Conservation (phyloP, 2,113 vertebrate genomes). For the Cygnus atratus region DNA sequence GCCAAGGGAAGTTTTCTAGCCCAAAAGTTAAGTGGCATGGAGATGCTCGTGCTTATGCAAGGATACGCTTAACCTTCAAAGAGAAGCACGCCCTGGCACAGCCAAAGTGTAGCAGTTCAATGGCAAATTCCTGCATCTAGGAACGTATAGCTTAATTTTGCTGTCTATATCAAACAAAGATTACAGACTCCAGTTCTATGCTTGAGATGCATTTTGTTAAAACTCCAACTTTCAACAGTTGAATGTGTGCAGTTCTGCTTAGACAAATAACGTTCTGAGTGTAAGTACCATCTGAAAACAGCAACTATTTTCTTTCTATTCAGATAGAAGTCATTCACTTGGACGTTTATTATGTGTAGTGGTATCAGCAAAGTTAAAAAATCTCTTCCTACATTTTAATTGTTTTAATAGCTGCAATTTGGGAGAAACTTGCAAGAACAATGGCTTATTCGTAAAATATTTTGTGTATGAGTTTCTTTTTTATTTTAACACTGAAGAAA, state of each 20-base stretch:
- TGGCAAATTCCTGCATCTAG: accelerated
- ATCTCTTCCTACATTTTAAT: not conserved
- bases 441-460: not conserved
- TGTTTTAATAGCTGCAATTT: not conserved
- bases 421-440: not conserved
- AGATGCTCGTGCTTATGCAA: not conserved
- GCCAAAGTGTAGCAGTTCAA: not conserved
- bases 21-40: not conserved
- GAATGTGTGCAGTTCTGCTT: not conserved
- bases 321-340: not conserved
- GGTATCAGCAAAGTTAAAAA: not conserved
- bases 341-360: not conserved
- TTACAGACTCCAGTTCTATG: not conserved
- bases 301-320: not conserved
- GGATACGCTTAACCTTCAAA: not conserved
- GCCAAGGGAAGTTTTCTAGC: not conserved
- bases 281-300: not conserved
- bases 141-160: accelerated
- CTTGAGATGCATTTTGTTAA: not conserved
- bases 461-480: not conserved
- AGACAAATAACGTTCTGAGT: not conserved
- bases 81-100: not conserved
- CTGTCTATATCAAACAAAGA: not conserved
- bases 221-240: not conserved
- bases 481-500: not conserved